A percentile compares a stretch with the other conserved stretches of the same genome.
These are phyloP conservation scores for Epirrhoe tristata DNA, from an alignment of 2,888 invertebrate genomes.

Conservation along the genomic window DNA sequence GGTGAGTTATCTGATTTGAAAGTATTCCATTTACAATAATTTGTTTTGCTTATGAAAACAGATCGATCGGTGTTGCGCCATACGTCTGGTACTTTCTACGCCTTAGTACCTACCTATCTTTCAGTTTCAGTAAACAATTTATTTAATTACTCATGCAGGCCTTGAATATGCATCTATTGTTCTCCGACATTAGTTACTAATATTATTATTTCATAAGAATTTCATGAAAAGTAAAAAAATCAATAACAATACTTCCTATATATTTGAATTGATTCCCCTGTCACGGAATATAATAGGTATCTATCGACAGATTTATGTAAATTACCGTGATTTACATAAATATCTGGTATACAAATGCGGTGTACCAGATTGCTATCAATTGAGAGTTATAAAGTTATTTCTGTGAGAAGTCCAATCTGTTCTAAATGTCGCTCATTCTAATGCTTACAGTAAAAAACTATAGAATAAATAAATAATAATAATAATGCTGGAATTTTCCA, in stretches of 20 bases:
- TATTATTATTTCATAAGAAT: background rate
- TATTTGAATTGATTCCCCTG: no score
- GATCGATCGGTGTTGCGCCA: slow-evolving; percentile 44
- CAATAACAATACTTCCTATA: background rate
- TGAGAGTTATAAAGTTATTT: no score
- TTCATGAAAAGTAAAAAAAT: background rate
- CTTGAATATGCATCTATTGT: background rate
- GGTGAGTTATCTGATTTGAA: slow-evolving; percentile 22
- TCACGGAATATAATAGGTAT: no score
- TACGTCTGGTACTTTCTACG: slow-evolving; percentile 54
- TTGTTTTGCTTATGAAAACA: slow-evolving; percentile 6
- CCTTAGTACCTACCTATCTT: background rate
- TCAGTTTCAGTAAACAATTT: background rate
- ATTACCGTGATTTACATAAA: no score
- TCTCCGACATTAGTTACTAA: background rate
- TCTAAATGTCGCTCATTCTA: no score
- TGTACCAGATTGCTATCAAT: no score
- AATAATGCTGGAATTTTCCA: no score
- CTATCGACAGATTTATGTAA: no score
- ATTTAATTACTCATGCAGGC: background rate
- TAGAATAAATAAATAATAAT: no score
- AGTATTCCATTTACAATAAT: background rate
- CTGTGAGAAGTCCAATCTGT: no score
- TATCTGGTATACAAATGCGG: no score
- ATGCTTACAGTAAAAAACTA: no score